Base-by-base conservation (phyloP, 2,888 invertebrate genomes). In the Drosophila austrosaltans region DNA sequence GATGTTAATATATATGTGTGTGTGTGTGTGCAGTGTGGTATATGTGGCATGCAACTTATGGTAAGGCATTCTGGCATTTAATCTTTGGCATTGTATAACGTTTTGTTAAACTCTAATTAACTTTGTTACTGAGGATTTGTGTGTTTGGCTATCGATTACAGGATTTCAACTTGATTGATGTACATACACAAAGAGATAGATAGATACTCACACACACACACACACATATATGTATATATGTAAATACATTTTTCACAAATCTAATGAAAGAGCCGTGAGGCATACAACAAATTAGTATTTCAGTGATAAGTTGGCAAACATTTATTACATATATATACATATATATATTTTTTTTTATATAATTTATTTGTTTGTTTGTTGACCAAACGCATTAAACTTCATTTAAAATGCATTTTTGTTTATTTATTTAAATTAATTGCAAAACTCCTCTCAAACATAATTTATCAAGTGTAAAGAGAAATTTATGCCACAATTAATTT, bases 401-500 rank as follows among this genome's bases (percentile, higher is more conserved):
- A 78, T 67, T 72, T 81, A 63, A 75, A 67, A 69, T 71, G 57
- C 59, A 44, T 25, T 60, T n/a, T 30, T 57, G 53, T 68, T 66
- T 58, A 70, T 74, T 81, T 74, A 82, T 84, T 65, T 64, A 76
- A 79, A 82, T 81, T 79, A 81, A 81, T 81, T 82, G 71, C 59
- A 63, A 65, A 40, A 61, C 64, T 66, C 40, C 48, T 39, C 64
- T 63, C 53, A 54, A 69, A 69, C 48, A 53, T 57, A 40, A 32
- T 76, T 57, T 59, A 74, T 83, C 81, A 78, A 84, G 62, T 77
- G 79, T 73, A 22, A 75, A 59, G 22, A 72, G 56, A 70, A 66
- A 58, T 66, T 74, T 54, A 69, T 68, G 81, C 68, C 70, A 72
- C 82, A 87, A 84, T 87, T 84, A 77, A 84, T 81, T 87, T 77